Evolutionary conservation across 2,888 invertebrate genomes (phyloP), one percentile per base, ranked within the genome.

Genomic region (Mellilla xanthometata): DNA sequence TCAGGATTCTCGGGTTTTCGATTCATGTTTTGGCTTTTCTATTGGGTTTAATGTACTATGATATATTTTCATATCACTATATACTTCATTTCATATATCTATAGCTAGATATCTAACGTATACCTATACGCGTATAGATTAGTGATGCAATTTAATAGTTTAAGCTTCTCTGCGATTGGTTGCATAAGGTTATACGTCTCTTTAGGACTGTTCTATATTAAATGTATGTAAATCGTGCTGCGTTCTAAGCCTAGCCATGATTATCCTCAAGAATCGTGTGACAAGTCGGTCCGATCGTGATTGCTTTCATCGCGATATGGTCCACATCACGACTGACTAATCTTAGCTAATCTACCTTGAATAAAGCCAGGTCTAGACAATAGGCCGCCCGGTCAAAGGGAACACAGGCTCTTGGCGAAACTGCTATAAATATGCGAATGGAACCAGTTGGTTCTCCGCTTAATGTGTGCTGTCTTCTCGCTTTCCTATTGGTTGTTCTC

Each of bases 241-340:
- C 39, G 44, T 39, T 31, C 31, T 38, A 51, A 46, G 40, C 40
- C 40, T 55, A 44, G 54, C 68, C 63, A 60, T 65, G 66, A 65
- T 60, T 50, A 62, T 63, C 60, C 53, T 26, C 54, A 60, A 56
- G 61, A 52, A 57, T 71, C 70, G 65, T 73, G 74, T 70, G 71
- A 72, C 73, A 66, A 58, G 60, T 49, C 60, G 65, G 65, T 68
- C 62, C 55, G 62, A 65, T 79, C 82, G 81, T 83, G 81, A 74
- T 76, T 57, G 76, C 77, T 82, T 83, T 80, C 81, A 82, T 80
- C 79, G 66, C 63, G 82, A 79, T 82, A 79, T 62, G 69, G 59
- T 48, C 65, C 65, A 68, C 70, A 68, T 77, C 77, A 78, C 78
- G 79, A 78, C 57, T 50, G 56, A 52, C 52, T 72, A 70, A 74